These are phyloP conservation scores for Galendromus occidentalis DNA, from an alignment of 1,140 invertebrate species.

Conservation along the genomic window DNA sequence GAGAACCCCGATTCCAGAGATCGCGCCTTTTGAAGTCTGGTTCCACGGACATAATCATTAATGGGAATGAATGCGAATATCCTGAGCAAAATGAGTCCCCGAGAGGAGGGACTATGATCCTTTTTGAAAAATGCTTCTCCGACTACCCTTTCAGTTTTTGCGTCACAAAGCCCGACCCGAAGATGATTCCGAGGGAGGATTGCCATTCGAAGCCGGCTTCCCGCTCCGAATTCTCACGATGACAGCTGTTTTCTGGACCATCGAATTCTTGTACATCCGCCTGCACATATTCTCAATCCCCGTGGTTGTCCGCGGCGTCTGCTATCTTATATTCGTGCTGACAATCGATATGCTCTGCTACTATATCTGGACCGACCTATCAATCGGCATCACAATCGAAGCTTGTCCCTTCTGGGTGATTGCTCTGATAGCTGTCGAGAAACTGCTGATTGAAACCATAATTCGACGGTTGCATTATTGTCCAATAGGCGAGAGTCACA, in stretches of 20 bases:
- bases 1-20: no score
- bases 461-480: background rate
- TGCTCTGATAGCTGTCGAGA: background rate
- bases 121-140: no score
- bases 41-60: no score
- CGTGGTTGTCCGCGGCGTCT: background rate
- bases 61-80: no score
- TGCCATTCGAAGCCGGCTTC: slow-evolving; percentile 1
- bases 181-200: background rate
- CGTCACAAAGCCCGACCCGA: background rate
- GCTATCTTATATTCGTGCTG: background rate
- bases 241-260: background rate
- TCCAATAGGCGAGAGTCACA: background rate
- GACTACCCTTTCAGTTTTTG: background rate
- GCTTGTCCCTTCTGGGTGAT: background rate
- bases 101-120: no score
- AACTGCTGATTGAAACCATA: background rate
- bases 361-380: background rate
- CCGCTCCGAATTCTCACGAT: background rate
- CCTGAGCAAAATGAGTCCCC: no score
- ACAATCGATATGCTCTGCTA: background rate
- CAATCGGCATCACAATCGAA: slow-evolving; percentile 2
- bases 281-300: background rate
- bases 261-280: background rate
- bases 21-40: no score